Percentiles rank a stretch among this genome's conserved stretches.
These are phyloP conservation scores for Peromyscus aztecus DNA, from an alignment of 2,797 vertebrate species.

Conservation along the genomic window DNA sequence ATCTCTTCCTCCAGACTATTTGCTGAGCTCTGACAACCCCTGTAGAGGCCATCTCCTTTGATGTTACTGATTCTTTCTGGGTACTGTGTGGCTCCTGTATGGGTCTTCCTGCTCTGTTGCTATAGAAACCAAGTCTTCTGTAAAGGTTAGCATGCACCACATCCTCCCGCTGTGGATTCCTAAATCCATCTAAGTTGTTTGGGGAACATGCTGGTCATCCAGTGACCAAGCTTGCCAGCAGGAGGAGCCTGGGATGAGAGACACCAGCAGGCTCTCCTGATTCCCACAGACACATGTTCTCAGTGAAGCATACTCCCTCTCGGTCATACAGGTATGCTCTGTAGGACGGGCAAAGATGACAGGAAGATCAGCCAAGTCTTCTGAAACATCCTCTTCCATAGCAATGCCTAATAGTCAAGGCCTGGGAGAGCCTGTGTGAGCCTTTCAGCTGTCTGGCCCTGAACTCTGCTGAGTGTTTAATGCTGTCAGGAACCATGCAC, in stretches of 20 bases:
- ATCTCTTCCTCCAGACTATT: background rate
- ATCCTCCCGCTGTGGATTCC: background rate
- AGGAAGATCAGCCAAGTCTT: background rate
- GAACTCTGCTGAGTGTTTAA: background rate
- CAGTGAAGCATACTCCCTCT: no score
- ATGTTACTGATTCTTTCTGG: background rate
- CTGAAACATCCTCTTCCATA: background rate
- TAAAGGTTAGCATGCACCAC: background rate
- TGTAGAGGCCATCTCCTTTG: background rate
- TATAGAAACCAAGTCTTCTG: background rate
- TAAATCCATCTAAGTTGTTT: background rate
- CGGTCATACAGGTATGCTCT: fast-evolving
- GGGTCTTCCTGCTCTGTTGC: background rate
- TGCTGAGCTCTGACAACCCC: background rate
- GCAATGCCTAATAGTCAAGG: background rate
- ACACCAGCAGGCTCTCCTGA: background rate
- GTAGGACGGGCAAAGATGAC: background rate
- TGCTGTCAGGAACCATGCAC: background rate
- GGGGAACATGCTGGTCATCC: background rate
- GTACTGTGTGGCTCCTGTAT: background rate
- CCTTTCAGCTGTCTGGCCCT: background rate
- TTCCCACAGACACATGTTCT: background rate
- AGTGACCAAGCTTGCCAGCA: background rate
- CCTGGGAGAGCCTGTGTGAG: background rate
- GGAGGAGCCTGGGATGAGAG: no score